A percentile compares a stretch with the other conserved stretches of the same genome.
Conservation (phyloP, 1,140 invertebrate species). For the Macrostomum lignano region DNA sequence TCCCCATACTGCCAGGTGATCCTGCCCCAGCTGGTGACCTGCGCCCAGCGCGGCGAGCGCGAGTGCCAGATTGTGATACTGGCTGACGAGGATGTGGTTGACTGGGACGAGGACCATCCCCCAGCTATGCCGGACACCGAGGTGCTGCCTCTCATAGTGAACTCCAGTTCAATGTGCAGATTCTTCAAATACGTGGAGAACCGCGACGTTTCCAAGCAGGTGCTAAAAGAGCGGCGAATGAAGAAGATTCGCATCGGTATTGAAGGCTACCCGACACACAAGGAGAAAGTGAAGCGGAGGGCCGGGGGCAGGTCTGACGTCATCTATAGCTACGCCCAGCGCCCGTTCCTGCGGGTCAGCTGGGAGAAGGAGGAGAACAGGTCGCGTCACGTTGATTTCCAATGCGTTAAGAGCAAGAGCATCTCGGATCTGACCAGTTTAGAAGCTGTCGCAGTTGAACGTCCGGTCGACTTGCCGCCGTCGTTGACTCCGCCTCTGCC, state of each 20-base stretch:
- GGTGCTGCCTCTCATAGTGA: conserved; percentile 4
- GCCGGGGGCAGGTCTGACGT: conserved; percentile 60
- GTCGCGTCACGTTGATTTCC: conserved; percentile 88
- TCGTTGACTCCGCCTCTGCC: conserved; percentile 1
- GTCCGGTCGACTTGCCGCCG: conserved; percentile 1
- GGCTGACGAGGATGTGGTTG: conserved; percentile 72
- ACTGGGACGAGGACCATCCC: conserved; percentile 93
- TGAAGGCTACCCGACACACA: conserved; percentile 90
- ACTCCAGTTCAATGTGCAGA: conserved; percentile 65
- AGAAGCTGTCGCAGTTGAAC: conserved; percentile 1
- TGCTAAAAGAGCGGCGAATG: conserved; percentile 81
- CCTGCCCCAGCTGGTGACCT: no score
- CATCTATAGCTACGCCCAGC: conserved; percentile 94
- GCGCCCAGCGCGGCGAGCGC: conserved; percentile 32
- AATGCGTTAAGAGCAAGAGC: conserved; percentile 30
- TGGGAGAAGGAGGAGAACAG: conserved; percentile 99
- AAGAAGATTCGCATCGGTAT: conserved; percentile 97
- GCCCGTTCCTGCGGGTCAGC: conserved; percentile 97
- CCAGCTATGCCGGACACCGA: conserved; percentile 45
- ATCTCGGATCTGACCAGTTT: conserved; percentile 18
- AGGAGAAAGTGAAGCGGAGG: conserved; percentile 56
- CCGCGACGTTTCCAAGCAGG: conserved; percentile 82
- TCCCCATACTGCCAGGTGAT: no score
- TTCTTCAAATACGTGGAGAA: conserved; percentile 99
- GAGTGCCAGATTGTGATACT: conserved; percentile 58